phyloP scores from a whole-genome alignment of 2,113 vertebrate species.

The Spermophilus dauricus region DNA sequence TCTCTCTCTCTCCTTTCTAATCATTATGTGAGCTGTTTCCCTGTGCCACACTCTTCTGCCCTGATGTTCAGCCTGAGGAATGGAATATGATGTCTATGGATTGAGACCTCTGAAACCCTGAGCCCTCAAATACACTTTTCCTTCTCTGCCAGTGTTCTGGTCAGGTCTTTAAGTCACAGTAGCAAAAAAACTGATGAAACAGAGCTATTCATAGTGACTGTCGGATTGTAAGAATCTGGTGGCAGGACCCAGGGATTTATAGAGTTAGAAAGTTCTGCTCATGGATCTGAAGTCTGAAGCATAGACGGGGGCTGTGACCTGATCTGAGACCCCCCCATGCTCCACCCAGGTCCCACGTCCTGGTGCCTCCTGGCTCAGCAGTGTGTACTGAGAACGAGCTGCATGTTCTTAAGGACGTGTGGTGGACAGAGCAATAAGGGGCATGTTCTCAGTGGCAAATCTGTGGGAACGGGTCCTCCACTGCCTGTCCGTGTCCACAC shows the following conservation, averaged over 20 bases:
- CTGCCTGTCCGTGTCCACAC: not conserved
- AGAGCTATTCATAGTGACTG: not conserved
- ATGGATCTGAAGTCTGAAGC: not conserved
- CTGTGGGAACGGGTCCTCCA: fast-evolving
- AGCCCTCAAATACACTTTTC: no score
- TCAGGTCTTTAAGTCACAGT: no score
- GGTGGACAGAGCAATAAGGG: no score
- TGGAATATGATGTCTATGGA: no score
- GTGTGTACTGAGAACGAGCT: not conserved
- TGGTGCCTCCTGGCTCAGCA: no score
- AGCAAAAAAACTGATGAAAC: no score
- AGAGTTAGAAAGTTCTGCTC: not conserved
- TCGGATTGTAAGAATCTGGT: not conserved
- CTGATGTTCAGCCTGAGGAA: no score
- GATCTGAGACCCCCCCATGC: not conserved
- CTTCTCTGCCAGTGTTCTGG: no score
- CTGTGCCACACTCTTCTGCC: no score
- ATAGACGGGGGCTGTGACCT: not conserved
- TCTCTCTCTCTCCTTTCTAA: no score
- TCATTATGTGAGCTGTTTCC: no score
- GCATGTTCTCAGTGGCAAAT: not conserved
- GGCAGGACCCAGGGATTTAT: not conserved
- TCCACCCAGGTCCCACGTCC: not conserved
- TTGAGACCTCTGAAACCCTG: no score
- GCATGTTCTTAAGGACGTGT: not conserved